Evolutionary conservation across 2,888 invertebrate species (phyloP), one percentile per base, ranked within the genome.

Genomic region (Agrochola macilenta): DNA sequence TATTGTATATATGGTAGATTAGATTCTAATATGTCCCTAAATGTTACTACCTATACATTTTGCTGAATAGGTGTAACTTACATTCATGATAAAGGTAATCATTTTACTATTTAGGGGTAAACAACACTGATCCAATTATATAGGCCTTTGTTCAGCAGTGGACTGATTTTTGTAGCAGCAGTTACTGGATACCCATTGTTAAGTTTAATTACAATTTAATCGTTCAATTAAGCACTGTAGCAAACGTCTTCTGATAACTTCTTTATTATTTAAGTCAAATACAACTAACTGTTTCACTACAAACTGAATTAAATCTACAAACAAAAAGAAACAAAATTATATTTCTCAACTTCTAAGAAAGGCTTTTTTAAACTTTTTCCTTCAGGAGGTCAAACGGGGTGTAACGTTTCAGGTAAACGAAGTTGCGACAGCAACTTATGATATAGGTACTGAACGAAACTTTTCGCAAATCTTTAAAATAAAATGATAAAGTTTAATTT

Each of bases 401-500:
- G 66, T 35, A 30, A 65, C 0, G 23, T 64, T 65, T 5, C 26
- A 30, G 3, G 23, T 1, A 20, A 70, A 64, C 39, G 66, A 57
- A 58, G 26, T 81, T 5, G 30, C 30, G 39, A 65, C 61, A 46
- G 12, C 46, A 82, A 46, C 60, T 65, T n/a, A 46, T 49, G 12
- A 46, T 26, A 49, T 61, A 58, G 5, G 39, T 39, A 39, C 61
- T 43, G 1, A 61, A 14, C 30, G 52, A 35, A 70, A 82, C 20
- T 74, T 69, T 46, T 17, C 23, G 35, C 23, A 52, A 76, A 66
- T 70, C 77, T 69, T 77, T 54, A 0, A 58, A 60, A 82, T 72
- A 54, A 68, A 63, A 69, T 77, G 57, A 69, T 20, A 23, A 82
- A 82, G 64, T 83, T 82, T 74, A 65, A 72, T 74, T 71, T 26